Conservation (phyloP, 2,113 vertebrate genomes). For the Callaeas wilsoni region DNA sequence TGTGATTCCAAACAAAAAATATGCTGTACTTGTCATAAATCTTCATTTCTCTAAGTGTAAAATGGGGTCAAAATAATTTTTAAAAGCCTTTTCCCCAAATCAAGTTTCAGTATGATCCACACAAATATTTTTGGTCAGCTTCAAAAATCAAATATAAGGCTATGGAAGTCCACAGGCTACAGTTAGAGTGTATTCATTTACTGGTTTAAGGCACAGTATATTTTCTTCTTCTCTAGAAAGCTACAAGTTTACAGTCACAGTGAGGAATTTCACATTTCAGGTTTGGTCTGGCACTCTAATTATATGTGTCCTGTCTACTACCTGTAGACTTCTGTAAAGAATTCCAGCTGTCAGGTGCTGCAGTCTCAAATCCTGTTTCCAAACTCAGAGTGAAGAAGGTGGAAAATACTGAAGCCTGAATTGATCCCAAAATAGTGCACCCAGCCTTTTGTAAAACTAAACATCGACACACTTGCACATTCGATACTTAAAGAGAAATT, state of each 20-base stretch:
- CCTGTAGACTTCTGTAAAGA: background rate
- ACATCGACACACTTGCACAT: background rate
- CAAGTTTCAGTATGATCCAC: background rate
- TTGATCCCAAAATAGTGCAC: background rate
- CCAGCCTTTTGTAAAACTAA: background rate
- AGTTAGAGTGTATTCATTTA: constrained; percentile 2
- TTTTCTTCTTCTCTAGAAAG: background rate
- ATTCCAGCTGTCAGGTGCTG: constrained; percentile 8
- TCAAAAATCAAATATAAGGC: constrained; percentile 21
- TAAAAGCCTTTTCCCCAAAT: background rate
- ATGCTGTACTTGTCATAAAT: background rate
- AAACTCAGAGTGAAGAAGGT: background rate
- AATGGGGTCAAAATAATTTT: background rate
- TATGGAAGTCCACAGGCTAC: background rate
- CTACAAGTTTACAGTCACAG: constrained; percentile 63
- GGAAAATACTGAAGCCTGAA: constrained; percentile 19
- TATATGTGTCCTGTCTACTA: background rate
- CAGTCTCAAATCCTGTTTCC: background rate
- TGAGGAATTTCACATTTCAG: constrained; percentile 28
- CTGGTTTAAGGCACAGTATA: constrained; percentile 65
- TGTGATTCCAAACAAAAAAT: background rate
- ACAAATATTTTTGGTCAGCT: background rate
- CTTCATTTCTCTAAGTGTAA: background rate
- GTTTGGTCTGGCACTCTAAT: constrained; percentile 57
- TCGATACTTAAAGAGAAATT: background rate